A percentile compares a stretch with the other conserved stretches of the same genome.
phyloP scores from a whole-genome alignment of 2,888 invertebrate species.

The Netelia fuscicornis region DNA sequence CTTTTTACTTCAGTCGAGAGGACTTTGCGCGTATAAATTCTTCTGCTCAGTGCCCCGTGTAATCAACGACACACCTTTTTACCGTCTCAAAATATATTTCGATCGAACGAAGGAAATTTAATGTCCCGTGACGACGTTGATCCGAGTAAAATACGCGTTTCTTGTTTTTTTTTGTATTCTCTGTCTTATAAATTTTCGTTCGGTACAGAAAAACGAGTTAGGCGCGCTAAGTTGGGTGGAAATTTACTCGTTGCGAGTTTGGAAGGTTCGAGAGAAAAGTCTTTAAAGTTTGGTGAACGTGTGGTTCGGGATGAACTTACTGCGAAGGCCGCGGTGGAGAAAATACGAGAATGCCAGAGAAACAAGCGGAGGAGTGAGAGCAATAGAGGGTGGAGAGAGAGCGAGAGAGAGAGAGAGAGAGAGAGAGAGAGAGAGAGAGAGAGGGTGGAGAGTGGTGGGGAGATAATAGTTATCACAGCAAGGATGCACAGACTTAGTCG shows the following conservation, averaged over 20 bases:
- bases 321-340: conserved; percentile 31
- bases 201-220: conserved; percentile 12
- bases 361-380: conserved; percentile 11
- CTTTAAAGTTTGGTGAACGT: conserved; percentile 62
- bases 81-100: conserved; percentile 20
- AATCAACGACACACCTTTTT: conserved; percentile 35
- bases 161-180: background rate
- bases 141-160: conserved; percentile 45
- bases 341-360: conserved; percentile 41
- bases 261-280: conserved; percentile 46
- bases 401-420: background rate
- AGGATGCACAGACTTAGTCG: conserved; percentile 31
- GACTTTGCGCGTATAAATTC: background rate
- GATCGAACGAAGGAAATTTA: conserved; percentile 24
- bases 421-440: background rate
- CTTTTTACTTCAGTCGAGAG: background rate
- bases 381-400: background rate
- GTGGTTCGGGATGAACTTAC: conserved; percentile 34
- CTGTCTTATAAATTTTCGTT: background rate
- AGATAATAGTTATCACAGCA: conserved; percentile 53
- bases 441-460: background rate
- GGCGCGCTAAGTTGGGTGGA: conserved; percentile 42
- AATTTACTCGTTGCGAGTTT: conserved; percentile 48
- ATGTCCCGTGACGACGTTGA: conserved; percentile 34
- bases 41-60: conserved; percentile 38